Evolutionary conservation across 2,888 invertebrate genomes (phyloP).

Genomic region (Electrophaes corylata): DNA sequence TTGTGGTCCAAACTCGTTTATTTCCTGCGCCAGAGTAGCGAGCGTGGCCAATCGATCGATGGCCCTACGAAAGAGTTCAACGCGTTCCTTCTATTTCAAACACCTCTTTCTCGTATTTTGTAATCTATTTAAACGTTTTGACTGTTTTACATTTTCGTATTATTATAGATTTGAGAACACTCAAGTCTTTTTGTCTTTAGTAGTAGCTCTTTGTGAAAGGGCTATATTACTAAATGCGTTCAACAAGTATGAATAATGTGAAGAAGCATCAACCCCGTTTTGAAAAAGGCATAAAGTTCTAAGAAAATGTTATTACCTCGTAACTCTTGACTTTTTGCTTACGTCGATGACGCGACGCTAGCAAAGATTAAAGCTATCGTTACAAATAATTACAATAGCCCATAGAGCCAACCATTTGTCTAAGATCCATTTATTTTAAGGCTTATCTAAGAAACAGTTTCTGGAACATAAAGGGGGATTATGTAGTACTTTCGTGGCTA

Average conservation of each 20-base stretch:
- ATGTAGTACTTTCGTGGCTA: constrained; percentile 48
- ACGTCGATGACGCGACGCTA: background rate
- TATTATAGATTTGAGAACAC: background rate
- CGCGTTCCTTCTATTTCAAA: constrained; percentile 47
- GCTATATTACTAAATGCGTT: no score
- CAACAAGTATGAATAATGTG: background rate
- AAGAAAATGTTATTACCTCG: background rate
- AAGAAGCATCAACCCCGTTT: background rate
- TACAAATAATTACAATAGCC: constrained; percentile 15
- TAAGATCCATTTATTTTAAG: constrained; percentile 45
- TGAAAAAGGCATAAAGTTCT: background rate
- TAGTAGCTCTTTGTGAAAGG: no score
- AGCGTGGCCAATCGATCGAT: constrained; percentile 72
- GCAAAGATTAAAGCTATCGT: background rate
- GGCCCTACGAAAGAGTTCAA: constrained; percentile 76
- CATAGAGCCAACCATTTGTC: constrained; percentile 7
- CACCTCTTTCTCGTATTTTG: constrained; percentile 2
- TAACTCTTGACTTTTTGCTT: background rate
- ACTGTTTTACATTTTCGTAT: background rate
- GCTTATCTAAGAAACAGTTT: constrained; percentile 62
- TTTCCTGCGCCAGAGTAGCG: constrained; percentile 54
- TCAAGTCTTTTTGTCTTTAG: no score
- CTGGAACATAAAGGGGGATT: constrained; percentile 57
- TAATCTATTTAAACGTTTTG: constrained; percentile 5
- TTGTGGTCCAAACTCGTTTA: constrained; percentile 55